These are phyloP conservation scores for Geophilus truncorum DNA, from an alignment of 2,888 invertebrate genomes.

Conservation along the genomic window DNA sequence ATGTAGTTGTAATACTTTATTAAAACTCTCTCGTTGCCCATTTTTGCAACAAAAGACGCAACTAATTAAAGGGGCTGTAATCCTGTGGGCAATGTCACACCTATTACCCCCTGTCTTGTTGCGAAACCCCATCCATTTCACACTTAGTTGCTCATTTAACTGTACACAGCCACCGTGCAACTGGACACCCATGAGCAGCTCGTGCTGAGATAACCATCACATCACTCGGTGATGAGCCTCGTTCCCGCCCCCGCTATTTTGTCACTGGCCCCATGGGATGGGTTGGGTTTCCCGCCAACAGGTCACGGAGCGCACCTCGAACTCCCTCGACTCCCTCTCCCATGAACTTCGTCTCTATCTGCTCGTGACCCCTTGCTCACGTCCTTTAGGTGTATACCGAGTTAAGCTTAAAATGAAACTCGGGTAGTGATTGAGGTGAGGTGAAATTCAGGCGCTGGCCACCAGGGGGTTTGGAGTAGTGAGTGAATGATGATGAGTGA, in stretches of 20 bases:
- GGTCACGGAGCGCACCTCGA: background rate
- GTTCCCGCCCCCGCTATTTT: background rate
- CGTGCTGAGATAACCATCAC: conserved; percentile 16
- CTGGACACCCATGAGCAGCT: conserved; percentile 8
- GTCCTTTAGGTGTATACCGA: background rate
- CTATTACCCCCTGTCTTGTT: background rate
- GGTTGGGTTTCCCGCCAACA: conserved; percentile 20
- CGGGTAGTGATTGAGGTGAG: background rate
- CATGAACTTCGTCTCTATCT: background rate
- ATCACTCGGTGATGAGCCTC: background rate
- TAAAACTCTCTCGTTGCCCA: background rate
- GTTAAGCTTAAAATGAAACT: background rate
- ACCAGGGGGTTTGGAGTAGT: background rate
- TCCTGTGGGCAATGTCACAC: background rate
- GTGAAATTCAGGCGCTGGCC: background rate
- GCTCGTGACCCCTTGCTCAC: background rate
- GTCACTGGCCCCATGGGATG: background rate
- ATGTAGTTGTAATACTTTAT: background rate
- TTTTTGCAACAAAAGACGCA: background rate
- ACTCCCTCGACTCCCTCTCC: background rate
- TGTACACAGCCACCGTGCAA: background rate
- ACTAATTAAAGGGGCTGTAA: background rate
- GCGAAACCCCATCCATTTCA: background rate
- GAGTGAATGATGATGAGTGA: background rate
- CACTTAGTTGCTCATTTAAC: conserved; percentile 14